These are phyloP conservation scores for Sebastes oblongus DNA, from an alignment of 2,797 vertebrate species.

Conservation along the genomic window DNA sequence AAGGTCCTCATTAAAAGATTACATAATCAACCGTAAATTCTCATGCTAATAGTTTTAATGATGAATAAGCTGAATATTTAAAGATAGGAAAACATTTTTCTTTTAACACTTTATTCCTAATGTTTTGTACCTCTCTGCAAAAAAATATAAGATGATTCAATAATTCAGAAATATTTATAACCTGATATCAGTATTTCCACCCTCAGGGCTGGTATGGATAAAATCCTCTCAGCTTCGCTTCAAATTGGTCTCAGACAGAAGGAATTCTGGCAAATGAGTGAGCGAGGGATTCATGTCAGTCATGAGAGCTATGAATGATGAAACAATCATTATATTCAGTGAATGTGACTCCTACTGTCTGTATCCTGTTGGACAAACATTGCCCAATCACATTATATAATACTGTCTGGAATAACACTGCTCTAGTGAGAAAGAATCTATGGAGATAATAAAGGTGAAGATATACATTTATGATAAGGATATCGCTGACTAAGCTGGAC, in stretches of 20 bases:
- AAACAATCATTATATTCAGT: background rate
- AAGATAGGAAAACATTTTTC: too few species aligned
- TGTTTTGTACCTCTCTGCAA: background rate
- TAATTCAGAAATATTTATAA: conserved; percentile 16
- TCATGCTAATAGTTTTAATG: too few species aligned
- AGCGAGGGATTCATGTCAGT: background rate
- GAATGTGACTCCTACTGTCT: background rate
- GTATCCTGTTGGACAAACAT: background rate
- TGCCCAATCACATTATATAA: background rate
- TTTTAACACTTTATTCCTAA: background rate
- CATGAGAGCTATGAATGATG: background rate
- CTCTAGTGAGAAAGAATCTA: background rate
- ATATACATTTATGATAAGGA: background rate
- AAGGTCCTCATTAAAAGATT: background rate
- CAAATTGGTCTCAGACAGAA: background rate
- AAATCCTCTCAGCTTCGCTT: background rate
- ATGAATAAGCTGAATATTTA: background rate
- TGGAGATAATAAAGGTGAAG: background rate
- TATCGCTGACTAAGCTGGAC: background rate
- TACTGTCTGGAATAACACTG: background rate
- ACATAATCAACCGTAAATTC: background rate
- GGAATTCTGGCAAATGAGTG: background rate
- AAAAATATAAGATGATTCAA: background rate
- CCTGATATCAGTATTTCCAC: background rate
- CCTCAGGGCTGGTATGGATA: background rate